Evolutionary conservation across 2,888 invertebrate genomes (phyloP), one percentile per base, ranked within the genome.

Genomic region (Timema podura): DNA sequence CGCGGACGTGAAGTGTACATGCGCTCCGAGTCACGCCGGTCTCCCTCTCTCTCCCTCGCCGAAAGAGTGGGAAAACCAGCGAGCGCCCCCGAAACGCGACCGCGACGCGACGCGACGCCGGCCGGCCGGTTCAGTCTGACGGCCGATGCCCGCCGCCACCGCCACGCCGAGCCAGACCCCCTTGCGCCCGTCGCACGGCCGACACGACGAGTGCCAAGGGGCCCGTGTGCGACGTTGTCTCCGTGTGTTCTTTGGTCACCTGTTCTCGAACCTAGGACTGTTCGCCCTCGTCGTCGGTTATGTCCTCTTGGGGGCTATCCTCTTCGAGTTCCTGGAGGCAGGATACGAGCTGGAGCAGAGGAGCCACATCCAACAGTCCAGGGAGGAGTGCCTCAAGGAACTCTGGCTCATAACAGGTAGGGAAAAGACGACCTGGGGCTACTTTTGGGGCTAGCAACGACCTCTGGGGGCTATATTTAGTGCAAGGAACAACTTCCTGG

Each of bases 321-420:
- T 92, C 74, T 93, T 93, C 80, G 88, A 89, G 77, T 84, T 87
- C 74, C 82, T 93, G 77, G 93, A 93, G 80, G 87, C 89, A 13
- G 89, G 88, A n/a, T 85, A 87, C 72, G 87, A 88, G 76, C 83
- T 87, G 74, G 84, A 87, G 76, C 87, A 88, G 78, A 84, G 87
- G 74, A 86, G 87, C 1, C 85, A 85, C 51, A 87, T 89, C 74
- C 85, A 87, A 76, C 83, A 86, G 74, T 88, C 87, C 73, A 84
- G 89, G 48, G 88, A 88, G 76, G 88, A 88, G 79, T 91, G 91
- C 75, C 80, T 91, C 75, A 86, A 86, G 75, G 90, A 91, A 79
- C 85, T 92, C 13, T 91, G 91, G 91, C 87, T 89, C 74, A 91
- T 91, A 76, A 91, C 91, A 86, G 91, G 92, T 91, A 77, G 30